Percentiles rank a stretch among this genome's conserved stretches.
Conservation (phyloP, 1,140 invertebrate genomes). For the Temnothorax longispinosus region DNA sequence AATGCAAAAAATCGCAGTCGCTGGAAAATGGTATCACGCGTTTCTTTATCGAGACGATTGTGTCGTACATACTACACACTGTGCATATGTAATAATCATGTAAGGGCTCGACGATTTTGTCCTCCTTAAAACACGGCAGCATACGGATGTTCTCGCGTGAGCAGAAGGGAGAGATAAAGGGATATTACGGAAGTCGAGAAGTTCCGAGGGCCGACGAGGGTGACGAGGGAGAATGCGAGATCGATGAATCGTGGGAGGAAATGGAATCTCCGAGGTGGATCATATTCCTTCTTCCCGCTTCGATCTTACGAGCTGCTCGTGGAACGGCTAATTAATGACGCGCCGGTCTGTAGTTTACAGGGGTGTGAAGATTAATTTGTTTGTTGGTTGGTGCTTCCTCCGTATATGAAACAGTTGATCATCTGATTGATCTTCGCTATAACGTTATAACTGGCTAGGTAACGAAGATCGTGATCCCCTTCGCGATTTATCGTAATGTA, state of each 20-base stretch:
- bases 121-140: slow-evolving; percentile 37
- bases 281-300: slow-evolving; percentile 29
- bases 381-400: slow-evolving; percentile 24
- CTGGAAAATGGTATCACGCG: slow-evolving; percentile 78
- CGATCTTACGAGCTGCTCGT: slow-evolving; percentile 33
- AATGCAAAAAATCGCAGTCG: slow-evolving; percentile 58
- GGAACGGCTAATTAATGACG: slow-evolving; percentile 52
- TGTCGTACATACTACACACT: slow-evolving; percentile 71
- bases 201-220: slow-evolving; percentile 13
- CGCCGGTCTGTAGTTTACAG: slow-evolving; percentile 18
- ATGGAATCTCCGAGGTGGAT: slow-evolving; percentile 44
- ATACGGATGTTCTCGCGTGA: slow-evolving; percentile 28
- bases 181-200: slow-evolving; percentile 26
- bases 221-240: slow-evolving; percentile 29
- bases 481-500: slow-evolving; percentile 1
- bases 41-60: slow-evolving; percentile 72
- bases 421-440: slow-evolving; percentile 19
- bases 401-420: slow-evolving; percentile 31
- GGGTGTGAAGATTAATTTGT: slow-evolving; percentile 53
- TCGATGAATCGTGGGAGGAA: slow-evolving; percentile 38
- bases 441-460: neutral
- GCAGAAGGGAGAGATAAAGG: slow-evolving; percentile 2
- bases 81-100: slow-evolving; percentile 78
- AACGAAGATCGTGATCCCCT: neutral
- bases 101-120: slow-evolving; percentile 23